These are phyloP conservation scores for Pseudolaguvia tuberculata DNA, from an alignment of 2,113 vertebrate genomes.

Conservation along the genomic window DNA sequence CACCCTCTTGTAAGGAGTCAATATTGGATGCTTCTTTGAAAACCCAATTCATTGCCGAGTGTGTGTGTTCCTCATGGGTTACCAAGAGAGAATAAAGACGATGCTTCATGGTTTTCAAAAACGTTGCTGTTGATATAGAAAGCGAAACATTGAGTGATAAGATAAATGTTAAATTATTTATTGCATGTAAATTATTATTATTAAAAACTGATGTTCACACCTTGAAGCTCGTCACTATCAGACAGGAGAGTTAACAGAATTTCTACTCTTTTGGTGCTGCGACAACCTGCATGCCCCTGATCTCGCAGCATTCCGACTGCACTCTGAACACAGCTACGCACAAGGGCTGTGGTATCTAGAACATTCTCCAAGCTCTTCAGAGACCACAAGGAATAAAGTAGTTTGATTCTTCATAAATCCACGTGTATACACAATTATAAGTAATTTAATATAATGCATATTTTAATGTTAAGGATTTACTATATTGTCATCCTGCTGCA, in stretches of 20 bases:
- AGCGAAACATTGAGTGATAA: neutral
- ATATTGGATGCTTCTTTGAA: conserved; percentile 81
- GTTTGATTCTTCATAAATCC: neutral
- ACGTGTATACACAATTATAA: neutral
- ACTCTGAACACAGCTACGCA: conserved; percentile 85
- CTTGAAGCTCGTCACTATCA: conserved; percentile 61
- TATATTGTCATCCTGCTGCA: conserved; percentile 43
- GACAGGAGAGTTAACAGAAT: conserved; percentile 79
- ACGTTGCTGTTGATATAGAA: conserved; percentile 66
- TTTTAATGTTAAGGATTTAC: conserved; percentile 52
- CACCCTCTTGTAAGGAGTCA: conserved; percentile 88
- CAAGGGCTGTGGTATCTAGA: conserved; percentile 79
- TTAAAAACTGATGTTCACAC: conserved; percentile 49
- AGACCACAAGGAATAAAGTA: neutral
- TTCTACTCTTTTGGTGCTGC: conserved; percentile 76
- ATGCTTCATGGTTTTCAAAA: conserved; percentile 72
- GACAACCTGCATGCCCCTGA: conserved; percentile 59
- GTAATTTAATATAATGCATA: neutral
- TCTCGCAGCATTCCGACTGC: conserved; percentile 86
- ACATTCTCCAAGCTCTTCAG: conserved; percentile 51
- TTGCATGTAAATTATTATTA: neutral
- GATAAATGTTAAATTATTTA: neutral
- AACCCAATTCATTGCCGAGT: conserved; percentile 75
- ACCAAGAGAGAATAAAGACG: conserved; percentile 73
- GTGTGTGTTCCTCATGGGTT: conserved; percentile 67